These are phyloP conservation scores for Ahaetulla prasina DNA, from an alignment of 2,113 vertebrate species.

Conservation along the genomic window DNA sequence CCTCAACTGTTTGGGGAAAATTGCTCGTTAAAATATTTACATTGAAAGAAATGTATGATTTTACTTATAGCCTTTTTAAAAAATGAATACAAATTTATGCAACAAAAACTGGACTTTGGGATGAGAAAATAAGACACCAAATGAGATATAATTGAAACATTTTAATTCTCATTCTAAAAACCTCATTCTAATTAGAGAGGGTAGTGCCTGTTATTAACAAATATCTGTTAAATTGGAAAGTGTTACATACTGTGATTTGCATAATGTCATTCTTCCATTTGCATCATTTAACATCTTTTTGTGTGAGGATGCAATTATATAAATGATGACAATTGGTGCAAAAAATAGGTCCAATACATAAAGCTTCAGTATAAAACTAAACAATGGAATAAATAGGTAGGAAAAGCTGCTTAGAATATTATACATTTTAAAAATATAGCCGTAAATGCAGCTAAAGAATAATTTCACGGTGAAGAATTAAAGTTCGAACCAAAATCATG, in stretches of 20 bases:
- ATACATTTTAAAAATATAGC: neutral
- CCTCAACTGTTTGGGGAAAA: neutral
- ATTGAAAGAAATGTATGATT: neutral
- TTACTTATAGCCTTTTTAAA: neutral
- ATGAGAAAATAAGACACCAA: neutral
- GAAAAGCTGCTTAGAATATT: neutral
- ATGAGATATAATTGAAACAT: neutral
- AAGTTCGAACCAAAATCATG: neutral
- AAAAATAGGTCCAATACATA: neutral
- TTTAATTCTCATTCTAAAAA: neutral
- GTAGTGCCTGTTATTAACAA: neutral
- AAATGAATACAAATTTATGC: neutral
- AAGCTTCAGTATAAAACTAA: neutral
- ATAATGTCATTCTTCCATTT: neutral
- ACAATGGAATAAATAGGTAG: neutral
- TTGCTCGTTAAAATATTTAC: neutral
- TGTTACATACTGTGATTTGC: neutral
- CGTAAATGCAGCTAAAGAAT: neutral
- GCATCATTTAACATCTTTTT: neutral
- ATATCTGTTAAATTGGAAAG: neutral
- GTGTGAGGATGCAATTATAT: neutral
- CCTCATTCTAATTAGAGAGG: neutral
- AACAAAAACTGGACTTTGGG: neutral
- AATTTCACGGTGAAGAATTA: neutral
- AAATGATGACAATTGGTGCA: neutral